phyloP scores from a whole-genome alignment of 2,888 invertebrate genomes.

The Hyalella azteca region DNA sequence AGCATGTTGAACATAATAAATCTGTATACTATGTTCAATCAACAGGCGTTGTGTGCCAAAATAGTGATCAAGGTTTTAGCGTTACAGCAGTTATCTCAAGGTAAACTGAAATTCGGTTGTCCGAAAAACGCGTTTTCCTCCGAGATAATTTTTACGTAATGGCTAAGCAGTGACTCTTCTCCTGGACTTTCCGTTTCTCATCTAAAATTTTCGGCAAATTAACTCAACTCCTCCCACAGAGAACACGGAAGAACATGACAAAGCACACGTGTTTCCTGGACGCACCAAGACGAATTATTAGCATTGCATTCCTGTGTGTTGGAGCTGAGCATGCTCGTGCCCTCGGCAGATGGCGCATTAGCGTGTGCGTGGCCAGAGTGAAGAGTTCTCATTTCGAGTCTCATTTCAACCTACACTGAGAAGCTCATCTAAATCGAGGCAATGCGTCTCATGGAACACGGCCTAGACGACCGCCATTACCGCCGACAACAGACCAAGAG shows the following conservation, averaged over 20 bases:
- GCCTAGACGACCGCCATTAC: slow-evolving; percentile 13
- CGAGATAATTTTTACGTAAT: too few relatives aligned
- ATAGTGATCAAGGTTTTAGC: too few relatives aligned
- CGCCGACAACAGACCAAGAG: neutral
- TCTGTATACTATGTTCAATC: too few relatives aligned
- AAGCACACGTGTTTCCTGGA: neutral
- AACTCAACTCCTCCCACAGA: neutral
- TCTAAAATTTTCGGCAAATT: too few relatives aligned
- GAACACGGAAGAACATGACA: neutral
- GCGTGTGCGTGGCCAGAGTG: neutral
- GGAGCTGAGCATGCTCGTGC: neutral
- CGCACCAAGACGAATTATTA: neutral
- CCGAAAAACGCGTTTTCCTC: too few relatives aligned
- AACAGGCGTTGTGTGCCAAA: too few relatives aligned
- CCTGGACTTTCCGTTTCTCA: too few relatives aligned
- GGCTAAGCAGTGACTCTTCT: too few relatives aligned
- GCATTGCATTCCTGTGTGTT: neutral
- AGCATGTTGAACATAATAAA: too few relatives aligned
- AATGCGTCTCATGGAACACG: slow-evolving; percentile 31
- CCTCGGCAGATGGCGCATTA: slow-evolving; percentile 22
- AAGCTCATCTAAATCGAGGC: slow-evolving; percentile 23
- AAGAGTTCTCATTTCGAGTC: slow-evolving; percentile 30
- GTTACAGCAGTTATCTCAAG: too few relatives aligned
- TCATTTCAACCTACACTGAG: slow-evolving; percentile 17
- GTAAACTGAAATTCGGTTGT: too few relatives aligned